A percentile compares a stretch with the other conserved stretches of the same genome.
Evolutionary conservation across 1,140 invertebrate genomes (phyloP).

Genomic region (Penaeus chinensis): DNA sequence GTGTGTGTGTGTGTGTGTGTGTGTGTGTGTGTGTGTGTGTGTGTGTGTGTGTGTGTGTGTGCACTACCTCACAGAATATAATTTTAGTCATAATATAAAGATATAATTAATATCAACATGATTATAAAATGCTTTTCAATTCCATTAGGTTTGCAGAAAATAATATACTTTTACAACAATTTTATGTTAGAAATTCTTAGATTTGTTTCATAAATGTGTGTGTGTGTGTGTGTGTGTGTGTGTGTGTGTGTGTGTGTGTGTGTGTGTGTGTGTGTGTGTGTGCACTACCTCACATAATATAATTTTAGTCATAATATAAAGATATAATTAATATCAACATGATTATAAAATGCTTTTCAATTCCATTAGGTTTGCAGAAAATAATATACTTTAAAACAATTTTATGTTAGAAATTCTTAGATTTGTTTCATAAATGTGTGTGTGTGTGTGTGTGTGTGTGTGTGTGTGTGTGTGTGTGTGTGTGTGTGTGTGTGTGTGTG

Average conservation of each 20-base stretch:
- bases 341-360: too few species aligned
- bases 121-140: too few species aligned
- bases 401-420: too few species aligned
- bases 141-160: too few species aligned
- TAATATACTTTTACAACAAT: too few species aligned
- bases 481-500: constrained; percentile 14
- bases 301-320: too few species aligned
- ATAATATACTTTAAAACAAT: not conserved
- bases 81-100: too few species aligned
- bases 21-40: constrained; percentile 11
- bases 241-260: constrained; percentile 8
- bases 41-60: not conserved
- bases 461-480: constrained; percentile 10
- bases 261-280: constrained; percentile 5
- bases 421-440: not conserved
- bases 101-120: too few species aligned
- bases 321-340: too few species aligned
- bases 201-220: not conserved
- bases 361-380: too few species aligned
- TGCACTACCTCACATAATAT: not conserved
- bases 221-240: constrained; percentile 10
- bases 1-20: constrained; percentile 6
- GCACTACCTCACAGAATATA: not conserved
- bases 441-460: constrained; percentile 6
- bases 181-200: too few species aligned